These are phyloP conservation scores for Myrmecobius fasciatus DNA, from an alignment of 2,113 vertebrate genomes.

Conservation along the genomic window DNA sequence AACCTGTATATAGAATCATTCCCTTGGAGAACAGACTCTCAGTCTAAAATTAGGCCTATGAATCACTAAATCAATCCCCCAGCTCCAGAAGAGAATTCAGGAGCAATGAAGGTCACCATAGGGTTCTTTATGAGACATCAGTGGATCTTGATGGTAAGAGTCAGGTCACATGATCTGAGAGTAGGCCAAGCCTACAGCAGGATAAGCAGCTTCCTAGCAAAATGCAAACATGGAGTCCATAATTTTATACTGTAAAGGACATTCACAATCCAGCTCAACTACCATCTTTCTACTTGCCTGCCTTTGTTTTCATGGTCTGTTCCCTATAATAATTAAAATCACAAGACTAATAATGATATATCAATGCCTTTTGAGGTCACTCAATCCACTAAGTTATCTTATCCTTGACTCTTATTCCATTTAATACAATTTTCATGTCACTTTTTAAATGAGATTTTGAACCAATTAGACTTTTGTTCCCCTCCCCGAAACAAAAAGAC, in stretches of 20 bases:
- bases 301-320: not conserved
- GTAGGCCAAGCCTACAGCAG: not conserved
- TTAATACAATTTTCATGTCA: not conserved
- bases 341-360: not conserved
- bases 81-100: not conserved
- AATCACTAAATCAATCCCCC: not conserved
- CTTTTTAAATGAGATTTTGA: not conserved
- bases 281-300: not conserved
- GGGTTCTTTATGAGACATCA: not conserved
- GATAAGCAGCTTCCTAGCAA: not conserved
- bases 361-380: not conserved
- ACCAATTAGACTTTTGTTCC: not conserved
- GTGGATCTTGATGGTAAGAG: not conserved
- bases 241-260: not conserved
- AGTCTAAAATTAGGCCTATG: not conserved
- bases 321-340: not conserved
- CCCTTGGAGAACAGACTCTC: not conserved
- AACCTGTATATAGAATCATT: not conserved
- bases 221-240: not conserved
- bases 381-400: not conserved
- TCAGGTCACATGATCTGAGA: not conserved
- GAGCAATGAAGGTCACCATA: not conserved
- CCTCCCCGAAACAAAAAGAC: not conserved
- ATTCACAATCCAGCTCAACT: not conserved
- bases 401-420: not conserved